Evolutionary conservation across 1,140 invertebrate genomes (phyloP), one percentile per base, ranked within the genome.

Genomic region (Augochlora pura): DNA sequence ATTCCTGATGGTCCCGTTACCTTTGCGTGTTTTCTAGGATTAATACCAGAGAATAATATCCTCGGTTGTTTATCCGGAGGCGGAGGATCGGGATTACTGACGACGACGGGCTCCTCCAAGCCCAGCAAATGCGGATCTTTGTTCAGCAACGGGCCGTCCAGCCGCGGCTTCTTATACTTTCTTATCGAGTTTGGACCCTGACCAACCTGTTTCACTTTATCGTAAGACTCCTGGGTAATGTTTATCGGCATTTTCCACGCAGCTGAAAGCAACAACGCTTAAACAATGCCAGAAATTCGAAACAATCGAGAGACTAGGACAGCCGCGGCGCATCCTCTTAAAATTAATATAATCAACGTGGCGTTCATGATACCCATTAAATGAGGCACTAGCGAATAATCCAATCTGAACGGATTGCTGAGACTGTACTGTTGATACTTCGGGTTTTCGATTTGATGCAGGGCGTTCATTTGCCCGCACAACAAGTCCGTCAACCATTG

Each of bases 401-500:
- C 98, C 89, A 99, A 95, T 87, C 96, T 94, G 90, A 99, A 98
- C 7, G 97, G 97, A 91, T 96, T 94, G 2, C 95, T 95, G 25
- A 96, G 88, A 83, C 95, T 96, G 88, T 97, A 98, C 82, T 98
- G 96, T 86, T 98, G 97, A 91, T 98, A 99, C 87, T 97, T 97
- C 1, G 95, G 95, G 88, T 95, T 96, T 84, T 97, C 97, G 69
- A 95, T 96, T 93, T 96, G 97, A 88, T 97, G 95, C 1, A 98
- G 92, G 7, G 96, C 96, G 84, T 94, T 96, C 90, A 96, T 95
- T 90, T 98, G 97, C 1, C 98, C 98, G 77, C 99, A 96, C 82
- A 99, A 94, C 57, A 99, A 94, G 91, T 99, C 98, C 72, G 97
- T 98, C 62, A 99, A 92, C 98, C 98, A 99, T 80, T 97, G 96